Percentiles rank a stretch among this genome's conserved stretches.
phyloP scores from a whole-genome alignment of 2,113 vertebrate species.

The Catharus minimus region DNA sequence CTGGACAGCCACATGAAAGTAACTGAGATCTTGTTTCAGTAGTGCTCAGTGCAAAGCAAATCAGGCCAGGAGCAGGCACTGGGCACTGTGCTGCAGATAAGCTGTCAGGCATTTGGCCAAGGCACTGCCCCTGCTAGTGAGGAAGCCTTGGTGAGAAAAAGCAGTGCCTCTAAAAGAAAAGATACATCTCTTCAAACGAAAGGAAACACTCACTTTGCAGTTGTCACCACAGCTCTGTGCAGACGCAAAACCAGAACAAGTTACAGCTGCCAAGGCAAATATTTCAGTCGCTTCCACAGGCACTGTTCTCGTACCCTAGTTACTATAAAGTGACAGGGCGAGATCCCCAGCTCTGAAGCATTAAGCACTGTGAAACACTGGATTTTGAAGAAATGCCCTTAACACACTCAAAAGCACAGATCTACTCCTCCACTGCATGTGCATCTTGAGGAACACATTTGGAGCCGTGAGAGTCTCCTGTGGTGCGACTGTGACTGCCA shows the following conservation, averaged over 20 bases:
- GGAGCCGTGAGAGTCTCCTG: fast-evolving
- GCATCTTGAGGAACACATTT: fast-evolving
- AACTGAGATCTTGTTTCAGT: neutral
- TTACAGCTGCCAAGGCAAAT: neutral
- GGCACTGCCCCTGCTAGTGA: neutral
- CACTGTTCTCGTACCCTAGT: neutral
- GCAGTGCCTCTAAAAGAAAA: neutral
- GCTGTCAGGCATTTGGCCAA: neutral
- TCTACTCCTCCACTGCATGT: neutral
- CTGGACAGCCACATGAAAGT: neutral
- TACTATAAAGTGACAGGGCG: neutral
- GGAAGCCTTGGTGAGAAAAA: neutral
- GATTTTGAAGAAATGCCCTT: neutral
- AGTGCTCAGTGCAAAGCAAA: neutral
- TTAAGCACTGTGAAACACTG: neutral
- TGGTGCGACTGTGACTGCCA: neutral
- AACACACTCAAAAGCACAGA: fast-evolving
- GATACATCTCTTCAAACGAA: neutral
- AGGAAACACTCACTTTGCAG: neutral
- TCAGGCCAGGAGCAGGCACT: neutral
- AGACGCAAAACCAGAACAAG: neutral
- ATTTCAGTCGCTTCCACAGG: neutral
- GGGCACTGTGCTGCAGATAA: neutral
- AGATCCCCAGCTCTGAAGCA: neutral
- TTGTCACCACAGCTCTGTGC: neutral